Evolutionary conservation across 1,140 invertebrate species (phyloP).

Genomic region (Temnothorax nylanderi): DNA sequence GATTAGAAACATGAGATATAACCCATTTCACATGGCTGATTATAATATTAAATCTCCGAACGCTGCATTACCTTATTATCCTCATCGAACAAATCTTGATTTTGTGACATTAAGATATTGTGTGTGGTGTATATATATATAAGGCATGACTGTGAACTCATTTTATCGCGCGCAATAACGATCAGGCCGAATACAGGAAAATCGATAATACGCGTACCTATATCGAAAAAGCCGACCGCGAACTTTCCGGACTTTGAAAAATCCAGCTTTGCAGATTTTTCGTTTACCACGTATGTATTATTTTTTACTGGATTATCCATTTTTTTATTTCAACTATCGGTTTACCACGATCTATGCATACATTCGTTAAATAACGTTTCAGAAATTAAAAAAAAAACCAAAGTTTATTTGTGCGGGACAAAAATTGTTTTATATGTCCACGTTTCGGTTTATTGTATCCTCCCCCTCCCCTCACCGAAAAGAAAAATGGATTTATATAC

Average conservation of each 20-base stretch:
- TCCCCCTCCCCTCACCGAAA: too few relatives aligned
- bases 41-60: conserved; percentile 42
- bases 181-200: neutral
- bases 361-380: conserved; percentile 27
- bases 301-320: conserved; percentile 33
- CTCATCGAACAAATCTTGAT: neutral
- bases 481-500: neutral
- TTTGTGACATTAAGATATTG: conserved; percentile 25
- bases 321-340: conserved; percentile 45
- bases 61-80: conserved; percentile 23
- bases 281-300: neutral
- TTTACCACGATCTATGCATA: conserved; percentile 11
- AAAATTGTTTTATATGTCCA: neutral
- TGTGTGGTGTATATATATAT: too few relatives aligned
- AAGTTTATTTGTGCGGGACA: neutral
- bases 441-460: neutral
- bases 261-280: conserved; percentile 40
- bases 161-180: neutral
- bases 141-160: neutral
- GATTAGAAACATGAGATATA: conserved; percentile 53
- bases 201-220: neutral
- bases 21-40: conserved; percentile 45
- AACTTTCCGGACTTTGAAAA: neutral
- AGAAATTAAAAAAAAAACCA: neutral
- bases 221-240: neutral